Base-by-base conservation (phyloP, 2,797 vertebrate genomes). In the Cottoperca gobio region DNA sequence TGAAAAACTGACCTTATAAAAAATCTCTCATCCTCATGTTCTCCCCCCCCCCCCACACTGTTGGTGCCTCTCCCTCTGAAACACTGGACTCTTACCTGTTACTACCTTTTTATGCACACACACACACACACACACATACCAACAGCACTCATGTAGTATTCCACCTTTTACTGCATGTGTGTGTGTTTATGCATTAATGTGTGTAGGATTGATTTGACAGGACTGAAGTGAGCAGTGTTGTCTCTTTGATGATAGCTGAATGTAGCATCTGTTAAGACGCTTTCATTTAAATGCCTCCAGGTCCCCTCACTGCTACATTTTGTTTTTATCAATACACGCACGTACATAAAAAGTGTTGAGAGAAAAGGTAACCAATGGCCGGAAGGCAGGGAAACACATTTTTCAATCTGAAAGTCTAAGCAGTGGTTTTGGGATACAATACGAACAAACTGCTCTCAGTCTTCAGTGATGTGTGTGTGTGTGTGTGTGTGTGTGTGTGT, bases 1-100 rank as follows among this genome's bases (percentile, higher is more conserved):
- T 63, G n/a, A 58, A 61, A 83, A 73, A 39, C 14, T 67, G 12
- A 65, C 70, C 77, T 82, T 78, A 68, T 58, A 50, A 21, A 35
- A 71, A 59, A 39, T 61, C 37, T 33, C 19, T 54, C 62, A 45
- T 60, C 48, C 28, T 58, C 10, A 46, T 28, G 28, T 21, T 66
- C 49, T 69, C 8, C 50, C 37, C 42, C 5, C 7, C 0, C 8
- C 35, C 43, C 31, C 33, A 33, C n/a, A n/a, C 31, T 33, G 33
- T 33, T 33, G 1, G n/a, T n/a, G n/a, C n/a, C 17, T 11, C 40
- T 53, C 35, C 37, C 31, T 71, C 3, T 73, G 48, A 50, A 66
- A 50, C 46, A 55, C 69, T 57, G 21, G 42, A 57, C 54, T 33
- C n/a, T n/a, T n/a, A n/a, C n/a, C n/a, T n/a, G 6, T 16, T 26